A percentile compares a stretch with the other conserved stretches of the same genome.
These are phyloP conservation scores for Pseudeuparius sepicola DNA, from an alignment of 2,888 invertebrate species.

Conservation along the genomic window DNA sequence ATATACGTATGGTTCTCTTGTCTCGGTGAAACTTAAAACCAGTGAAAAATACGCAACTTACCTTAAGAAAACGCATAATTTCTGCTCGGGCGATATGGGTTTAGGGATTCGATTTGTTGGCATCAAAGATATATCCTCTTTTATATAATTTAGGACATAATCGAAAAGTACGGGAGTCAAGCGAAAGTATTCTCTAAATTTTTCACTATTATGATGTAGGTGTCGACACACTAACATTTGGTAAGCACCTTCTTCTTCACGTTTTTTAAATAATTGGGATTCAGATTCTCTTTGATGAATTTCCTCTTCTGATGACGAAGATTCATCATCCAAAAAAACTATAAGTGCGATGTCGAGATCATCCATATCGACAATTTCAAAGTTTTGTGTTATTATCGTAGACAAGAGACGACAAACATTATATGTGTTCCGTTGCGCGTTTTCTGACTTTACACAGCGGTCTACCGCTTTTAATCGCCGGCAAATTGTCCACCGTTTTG, in stretches of 20 bases:
- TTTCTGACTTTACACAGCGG: too few species aligned
- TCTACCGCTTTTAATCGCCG: too few species aligned
- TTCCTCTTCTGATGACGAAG: too few species aligned
- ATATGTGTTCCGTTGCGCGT: too few species aligned
- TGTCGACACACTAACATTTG: conserved; percentile 19
- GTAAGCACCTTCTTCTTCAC: conserved; percentile 16
- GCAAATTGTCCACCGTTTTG: conserved; percentile 7
- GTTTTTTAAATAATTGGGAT: conserved; percentile 18
- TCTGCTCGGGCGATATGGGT: conserved; percentile 21
- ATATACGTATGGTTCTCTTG: too few species aligned
- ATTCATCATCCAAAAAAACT: too few species aligned
- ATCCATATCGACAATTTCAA: too few species aligned
- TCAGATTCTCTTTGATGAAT: conserved; percentile 16
- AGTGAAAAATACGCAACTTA: too few species aligned
- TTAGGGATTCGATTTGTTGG: conserved; percentile 19
- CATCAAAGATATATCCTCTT: conserved; percentile 20
- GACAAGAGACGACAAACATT: too few species aligned
- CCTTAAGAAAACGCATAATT: conserved; percentile 26
- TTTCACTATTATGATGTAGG: conserved; percentile 18
- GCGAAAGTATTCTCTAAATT: conserved; percentile 18
- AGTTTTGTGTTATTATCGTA: conserved; percentile 7
- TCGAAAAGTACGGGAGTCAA: conserved; percentile 16
- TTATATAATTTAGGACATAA: conserved; percentile 19
- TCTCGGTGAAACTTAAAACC: too few species aligned
- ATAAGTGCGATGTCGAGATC: too few species aligned